Evolutionary conservation across 2,888 invertebrate species (phyloP), one percentile per base, ranked within the genome.

Genomic region (Cosmopolites sordidus): DNA sequence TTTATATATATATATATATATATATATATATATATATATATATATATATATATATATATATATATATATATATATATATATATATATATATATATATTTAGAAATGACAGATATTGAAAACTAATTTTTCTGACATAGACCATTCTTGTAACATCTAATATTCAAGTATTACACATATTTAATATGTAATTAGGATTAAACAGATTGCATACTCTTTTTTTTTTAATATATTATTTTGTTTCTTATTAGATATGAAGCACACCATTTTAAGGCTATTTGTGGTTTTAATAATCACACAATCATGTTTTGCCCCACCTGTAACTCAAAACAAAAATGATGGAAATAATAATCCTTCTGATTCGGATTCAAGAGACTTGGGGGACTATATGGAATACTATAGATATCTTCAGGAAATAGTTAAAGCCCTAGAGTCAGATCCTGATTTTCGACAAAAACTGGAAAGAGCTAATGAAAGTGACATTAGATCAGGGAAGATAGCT

Each of bases 351-450:
- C 63, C 69, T 29, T 63, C 65, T 16, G 71, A 72, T 14, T 65
- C 69, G n/a, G 65, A 71, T 29, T 51, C 64, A 16, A 59, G 67
- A 12, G 68, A 66, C 9, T 54, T 71, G 2, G 55, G 56, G 56
- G 77, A 80, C 53, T 78, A 81, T 59, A 79, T 89, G 73, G 89
- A 89, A 69, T 97, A 97, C 75, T 87, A 91, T 61, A 78, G 90
- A 39, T 97, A 97, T 70, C 75, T 97, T 39, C 84, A 86, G 61
- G 92, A 97, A 75, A 92, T 97, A 0, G 91, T 96, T 0, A 84
- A 88, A 66, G 85, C 89, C 0, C 73, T 97, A 17, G 96, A 97
- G 75, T 88, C 87, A 61, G 97, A 97, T 76, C 83, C 85, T 1
- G 84, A 86, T 6, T 94, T 94, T 67, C 81, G 86, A 30, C 80